These are phyloP conservation scores for Catostylus mosaicus DNA, from an alignment of 30 jellyfish, hydroid and myxozoan genomes.

Conservation along the genomic window DNA sequence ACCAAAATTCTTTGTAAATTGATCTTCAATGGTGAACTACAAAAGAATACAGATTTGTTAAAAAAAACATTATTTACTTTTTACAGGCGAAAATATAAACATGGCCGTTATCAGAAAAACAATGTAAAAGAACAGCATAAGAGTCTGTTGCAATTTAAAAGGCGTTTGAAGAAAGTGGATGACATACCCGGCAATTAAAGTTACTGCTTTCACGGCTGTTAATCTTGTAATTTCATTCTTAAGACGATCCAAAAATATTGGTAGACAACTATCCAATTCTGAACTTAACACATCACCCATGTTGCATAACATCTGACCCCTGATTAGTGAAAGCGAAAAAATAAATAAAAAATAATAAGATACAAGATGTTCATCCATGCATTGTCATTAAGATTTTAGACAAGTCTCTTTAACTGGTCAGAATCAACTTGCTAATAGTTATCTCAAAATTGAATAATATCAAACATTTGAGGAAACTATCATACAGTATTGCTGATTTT, in stretches of 20 bases:
- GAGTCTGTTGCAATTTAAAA: too few species aligned
- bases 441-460: too few species aligned
- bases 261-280: conserved; percentile 78
- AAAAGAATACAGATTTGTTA: not conserved
- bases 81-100: too few species aligned
- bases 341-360: not conserved
- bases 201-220: conserved; percentile 90
- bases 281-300: conserved; percentile 82
- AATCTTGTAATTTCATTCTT: conserved; percentile 88
- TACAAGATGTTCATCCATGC: too few species aligned
- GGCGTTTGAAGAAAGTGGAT: not conserved
- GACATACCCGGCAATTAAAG: conserved; percentile 74
- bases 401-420: too few species aligned
- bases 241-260: conserved; percentile 91
- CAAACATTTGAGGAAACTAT: too few species aligned
- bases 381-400: too few species aligned
- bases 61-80: not conserved
- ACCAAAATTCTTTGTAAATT: conserved; percentile 59
- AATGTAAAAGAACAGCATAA: too few species aligned
- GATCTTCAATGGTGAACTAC: conserved; percentile 69
- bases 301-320: conserved; percentile 91
- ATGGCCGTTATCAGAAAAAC: too few species aligned
- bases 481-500: too few species aligned
- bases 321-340: not conserved
- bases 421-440: too few species aligned